These are phyloP conservation scores for Struthio camelus DNA, from an alignment of 2,113 vertebrate species.

Conservation along the genomic window DNA sequence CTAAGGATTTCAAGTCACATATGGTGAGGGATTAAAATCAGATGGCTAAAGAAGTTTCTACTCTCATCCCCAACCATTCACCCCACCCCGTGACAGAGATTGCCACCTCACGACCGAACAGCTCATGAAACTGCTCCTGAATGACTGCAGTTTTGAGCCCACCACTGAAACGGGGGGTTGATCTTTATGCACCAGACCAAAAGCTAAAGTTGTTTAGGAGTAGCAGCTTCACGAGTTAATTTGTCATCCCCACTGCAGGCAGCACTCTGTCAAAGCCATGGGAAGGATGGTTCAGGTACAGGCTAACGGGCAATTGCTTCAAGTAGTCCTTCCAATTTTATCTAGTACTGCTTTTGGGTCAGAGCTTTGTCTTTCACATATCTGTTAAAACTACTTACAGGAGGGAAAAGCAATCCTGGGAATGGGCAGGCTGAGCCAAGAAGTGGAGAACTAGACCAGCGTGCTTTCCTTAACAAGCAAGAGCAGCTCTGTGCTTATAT, in stretches of 20 bases:
- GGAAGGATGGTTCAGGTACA: not conserved
- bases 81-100: not conserved
- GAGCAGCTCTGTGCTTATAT: not conserved
- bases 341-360: not conserved
- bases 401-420: not conserved
- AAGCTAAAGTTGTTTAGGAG: not conserved
- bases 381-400: not conserved
- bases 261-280: not conserved
- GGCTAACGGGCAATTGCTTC: not conserved
- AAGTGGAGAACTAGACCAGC: not conserved
- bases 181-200: not conserved
- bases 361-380: not conserved
- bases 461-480: not conserved
- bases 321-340: not conserved
- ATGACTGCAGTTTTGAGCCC: not conserved
- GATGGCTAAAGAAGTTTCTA: conserved; percentile 1
- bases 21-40: conserved; percentile 48
- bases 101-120: not conserved
- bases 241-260: not conserved
- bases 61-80: not conserved
- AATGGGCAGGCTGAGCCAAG: not conserved
- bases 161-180: fast-evolving
- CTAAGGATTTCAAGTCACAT: conserved; percentile 61
- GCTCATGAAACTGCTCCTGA: not conserved
- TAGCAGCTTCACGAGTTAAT: not conserved